These are phyloP conservation scores for Drosophila mettleri DNA, from an alignment of 2,888 invertebrate species.

Conservation along the genomic window DNA sequence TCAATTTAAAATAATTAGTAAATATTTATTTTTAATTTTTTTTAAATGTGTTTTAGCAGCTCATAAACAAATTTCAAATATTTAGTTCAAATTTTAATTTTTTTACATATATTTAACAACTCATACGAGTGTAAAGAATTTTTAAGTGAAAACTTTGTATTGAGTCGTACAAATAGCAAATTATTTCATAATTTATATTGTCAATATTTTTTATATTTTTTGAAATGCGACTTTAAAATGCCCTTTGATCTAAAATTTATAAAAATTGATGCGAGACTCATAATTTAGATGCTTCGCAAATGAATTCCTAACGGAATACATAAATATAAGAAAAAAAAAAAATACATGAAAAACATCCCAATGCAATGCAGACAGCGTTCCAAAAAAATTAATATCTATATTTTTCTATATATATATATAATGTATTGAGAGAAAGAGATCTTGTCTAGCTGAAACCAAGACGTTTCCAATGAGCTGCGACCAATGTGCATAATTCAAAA, in stretches of 20 bases:
- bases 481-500: slow-evolving; percentile 64
- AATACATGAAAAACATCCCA: not conserved
- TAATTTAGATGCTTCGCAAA: not conserved
- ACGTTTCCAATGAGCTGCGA: slow-evolving; percentile 62
- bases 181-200: not conserved
- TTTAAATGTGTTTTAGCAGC: not conserved
- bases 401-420: not conserved
- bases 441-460: slow-evolving; percentile 11
- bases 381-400: slow-evolving; percentile 33
- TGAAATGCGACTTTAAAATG: slow-evolving; percentile 12
- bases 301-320: slow-evolving; percentile 7
- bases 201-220: not conserved
- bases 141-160: not conserved
- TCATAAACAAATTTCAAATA: no score
- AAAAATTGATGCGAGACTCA: not conserved
- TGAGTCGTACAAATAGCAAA: not conserved
- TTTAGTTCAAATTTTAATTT: no score
- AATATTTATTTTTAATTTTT: not conserved
- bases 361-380: slow-evolving; percentile 15
- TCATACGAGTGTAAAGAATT: no score
- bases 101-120: no score
- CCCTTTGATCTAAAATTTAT: not conserved
- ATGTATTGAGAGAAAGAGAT: slow-evolving; percentile 7
- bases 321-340: not conserved
- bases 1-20: no score